A percentile compares a stretch with the other conserved stretches of the same genome.
These are phyloP conservation scores for Orthonychiurus folsomi DNA, from an alignment of 2,888 invertebrate genomes.

Conservation along the genomic window DNA sequence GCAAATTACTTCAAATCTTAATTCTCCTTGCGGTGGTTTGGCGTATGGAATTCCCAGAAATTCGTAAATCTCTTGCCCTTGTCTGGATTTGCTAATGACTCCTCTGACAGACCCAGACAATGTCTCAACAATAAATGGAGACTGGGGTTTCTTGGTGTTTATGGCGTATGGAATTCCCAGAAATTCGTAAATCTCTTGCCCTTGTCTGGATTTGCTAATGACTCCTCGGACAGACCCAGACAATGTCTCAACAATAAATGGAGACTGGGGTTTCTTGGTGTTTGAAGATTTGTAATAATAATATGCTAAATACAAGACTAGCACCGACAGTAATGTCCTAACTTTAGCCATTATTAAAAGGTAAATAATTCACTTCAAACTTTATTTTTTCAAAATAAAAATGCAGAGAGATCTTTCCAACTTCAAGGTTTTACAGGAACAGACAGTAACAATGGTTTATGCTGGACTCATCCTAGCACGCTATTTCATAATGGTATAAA, in stretches of 20 bases:
- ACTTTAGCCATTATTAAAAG: background rate
- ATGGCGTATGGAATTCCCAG: conserved; percentile 28
- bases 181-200: conserved; percentile 8
- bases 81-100: background rate
- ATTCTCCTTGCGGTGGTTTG: conserved; percentile 22
- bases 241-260: background rate
- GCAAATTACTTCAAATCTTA: conserved; percentile 25
- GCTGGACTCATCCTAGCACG: no score
- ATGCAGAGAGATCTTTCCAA: no score
- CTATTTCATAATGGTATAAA: no score
- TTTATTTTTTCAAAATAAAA: no score
- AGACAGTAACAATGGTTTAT: no score
- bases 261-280: background rate
- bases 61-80: background rate
- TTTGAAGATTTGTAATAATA: background rate
- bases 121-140: background rate
- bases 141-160: background rate
- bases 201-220: background rate
- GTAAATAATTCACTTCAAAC: no score
- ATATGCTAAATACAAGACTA: background rate
- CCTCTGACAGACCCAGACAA: background rate
- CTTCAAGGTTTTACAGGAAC: no score
- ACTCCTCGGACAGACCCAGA: background rate
- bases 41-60: conserved; percentile 30
- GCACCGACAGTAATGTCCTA: background rate